Percentiles rank a stretch among this genome's conserved stretches.
Conservation (phyloP, 2,113 vertebrate species). For the Mystacornis crossleyi region DNA sequence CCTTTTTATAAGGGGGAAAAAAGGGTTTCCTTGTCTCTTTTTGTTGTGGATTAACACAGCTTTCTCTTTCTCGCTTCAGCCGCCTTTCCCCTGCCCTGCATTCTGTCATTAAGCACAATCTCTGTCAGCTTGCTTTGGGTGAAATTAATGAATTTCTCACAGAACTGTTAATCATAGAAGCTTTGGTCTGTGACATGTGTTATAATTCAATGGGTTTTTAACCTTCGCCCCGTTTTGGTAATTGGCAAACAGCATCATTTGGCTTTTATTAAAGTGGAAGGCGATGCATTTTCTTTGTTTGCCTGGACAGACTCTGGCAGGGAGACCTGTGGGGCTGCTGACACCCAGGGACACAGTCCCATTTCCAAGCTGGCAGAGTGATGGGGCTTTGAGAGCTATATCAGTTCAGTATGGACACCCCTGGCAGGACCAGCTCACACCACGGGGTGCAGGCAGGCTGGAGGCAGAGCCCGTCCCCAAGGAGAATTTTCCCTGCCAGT, state of each 20-base stretch:
- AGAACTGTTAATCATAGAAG: conserved; percentile 71
- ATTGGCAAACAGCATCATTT: conserved; percentile 70
- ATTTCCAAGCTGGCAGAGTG: background rate
- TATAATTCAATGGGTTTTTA: conserved; percentile 69
- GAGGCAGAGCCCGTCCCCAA: background rate
- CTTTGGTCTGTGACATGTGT: conserved; percentile 65
- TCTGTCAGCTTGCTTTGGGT: conserved; percentile 57
- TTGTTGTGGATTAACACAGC: conserved; percentile 36
- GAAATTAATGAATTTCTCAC: conserved; percentile 73
- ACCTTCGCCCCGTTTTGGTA: conserved; percentile 67
- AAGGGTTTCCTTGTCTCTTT: background rate
- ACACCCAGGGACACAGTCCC: background rate
- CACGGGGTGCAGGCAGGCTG: background rate
- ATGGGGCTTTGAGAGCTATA: background rate
- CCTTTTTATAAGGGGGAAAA: background rate
- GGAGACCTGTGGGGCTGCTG: background rate
- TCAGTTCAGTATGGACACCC: background rate
- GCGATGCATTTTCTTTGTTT: conserved; percentile 49
- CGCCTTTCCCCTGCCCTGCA: conserved; percentile 17
- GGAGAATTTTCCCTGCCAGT: background rate
- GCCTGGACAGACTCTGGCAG: background rate
- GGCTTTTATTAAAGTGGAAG: conserved; percentile 71
- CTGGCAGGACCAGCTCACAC: background rate
- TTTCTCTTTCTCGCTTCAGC: background rate
- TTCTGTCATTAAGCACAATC: conserved; percentile 65